These are phyloP conservation scores for Pollachius pollachius DNA, from an alignment of 2,113 vertebrate genomes.

Conservation along the genomic window DNA sequence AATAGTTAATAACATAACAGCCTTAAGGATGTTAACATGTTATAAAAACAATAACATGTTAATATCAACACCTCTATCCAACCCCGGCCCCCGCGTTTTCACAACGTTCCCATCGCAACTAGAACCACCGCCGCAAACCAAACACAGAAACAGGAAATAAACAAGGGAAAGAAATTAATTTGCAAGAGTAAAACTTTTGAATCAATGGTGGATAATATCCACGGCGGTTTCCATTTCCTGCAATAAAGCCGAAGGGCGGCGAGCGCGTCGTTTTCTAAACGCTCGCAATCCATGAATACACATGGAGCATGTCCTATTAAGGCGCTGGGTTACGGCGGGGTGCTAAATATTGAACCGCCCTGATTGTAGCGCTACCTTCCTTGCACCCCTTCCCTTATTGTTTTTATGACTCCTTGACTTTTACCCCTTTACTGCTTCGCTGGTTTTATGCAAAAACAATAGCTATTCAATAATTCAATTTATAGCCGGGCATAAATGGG, in stretches of 20 bases:
- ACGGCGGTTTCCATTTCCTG: slow-evolving; percentile 55
- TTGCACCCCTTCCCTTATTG: slow-evolving; percentile 66
- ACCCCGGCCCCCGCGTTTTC: not conserved
- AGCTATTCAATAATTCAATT: slow-evolving; percentile 76
- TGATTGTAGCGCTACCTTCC: slow-evolving; percentile 65
- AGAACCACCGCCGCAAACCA: no score
- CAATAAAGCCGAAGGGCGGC: slow-evolving; percentile 8
- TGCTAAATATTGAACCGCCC: slow-evolving; percentile 65
- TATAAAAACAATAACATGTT: not conserved
- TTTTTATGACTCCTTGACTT: slow-evolving; percentile 70
- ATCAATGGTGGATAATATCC: slow-evolving; percentile 51
- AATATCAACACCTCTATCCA: no score
- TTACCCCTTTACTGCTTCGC: slow-evolving; percentile 73
- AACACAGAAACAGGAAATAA: slow-evolving; percentile 34
- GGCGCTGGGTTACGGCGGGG: slow-evolving; percentile 54
- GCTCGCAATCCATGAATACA: slow-evolving; percentile 71
- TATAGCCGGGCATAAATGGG: slow-evolving; percentile 65
- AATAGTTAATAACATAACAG: no score
- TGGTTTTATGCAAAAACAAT: slow-evolving; percentile 70
- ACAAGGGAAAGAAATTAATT: slow-evolving; percentile 13
- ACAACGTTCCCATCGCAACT: not conserved
- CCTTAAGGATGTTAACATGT: slow-evolving; percentile 1
- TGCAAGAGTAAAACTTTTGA: slow-evolving; percentile 51
- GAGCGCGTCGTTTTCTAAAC: slow-evolving; percentile 21
- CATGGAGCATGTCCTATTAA: slow-evolving; percentile 75